These are phyloP conservation scores for Leontocebus nigricollis DNA, from an alignment of 2,797 vertebrate species.

Conservation along the genomic window DNA sequence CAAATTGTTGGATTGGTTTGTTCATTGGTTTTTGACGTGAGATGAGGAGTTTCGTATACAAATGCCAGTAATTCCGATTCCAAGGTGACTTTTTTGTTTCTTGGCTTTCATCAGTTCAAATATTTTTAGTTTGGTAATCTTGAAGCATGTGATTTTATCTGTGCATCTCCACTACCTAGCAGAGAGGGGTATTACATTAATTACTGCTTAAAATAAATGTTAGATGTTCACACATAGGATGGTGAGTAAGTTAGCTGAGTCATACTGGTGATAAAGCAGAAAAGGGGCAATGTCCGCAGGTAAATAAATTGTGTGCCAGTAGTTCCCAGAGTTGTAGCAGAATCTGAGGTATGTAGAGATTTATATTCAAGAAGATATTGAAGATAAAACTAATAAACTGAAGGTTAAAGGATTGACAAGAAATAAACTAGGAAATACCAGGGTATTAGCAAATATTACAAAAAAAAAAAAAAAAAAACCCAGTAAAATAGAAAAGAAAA, in stretches of 20 bases:
- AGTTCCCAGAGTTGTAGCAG: not conserved
- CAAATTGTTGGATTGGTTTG: not conserved
- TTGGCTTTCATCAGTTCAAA: not conserved
- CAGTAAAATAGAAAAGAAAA: not conserved
- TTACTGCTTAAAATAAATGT: not conserved
- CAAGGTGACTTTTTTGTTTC: not conserved
- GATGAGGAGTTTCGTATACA: not conserved
- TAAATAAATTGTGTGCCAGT: not conserved
- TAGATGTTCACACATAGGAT: not conserved
- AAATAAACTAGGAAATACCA: not conserved
- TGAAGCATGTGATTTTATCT: not conserved
- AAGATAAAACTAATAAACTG: not conserved
- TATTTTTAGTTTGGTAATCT: not conserved
- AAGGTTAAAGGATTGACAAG: not conserved
- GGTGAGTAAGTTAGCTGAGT: not conserved
- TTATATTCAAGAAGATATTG: not conserved
- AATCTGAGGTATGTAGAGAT: not conserved
- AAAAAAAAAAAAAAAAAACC: not conserved
- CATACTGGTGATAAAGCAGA: not conserved
- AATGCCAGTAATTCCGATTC: not conserved
- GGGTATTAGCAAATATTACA: not conserved
- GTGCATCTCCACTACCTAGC: not conserved
- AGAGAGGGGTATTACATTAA: not conserved
- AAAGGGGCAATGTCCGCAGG: not conserved
- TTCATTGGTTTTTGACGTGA: not conserved